Conservation (phyloP, 2,888 invertebrate species). For the Aelia acuminata region DNA sequence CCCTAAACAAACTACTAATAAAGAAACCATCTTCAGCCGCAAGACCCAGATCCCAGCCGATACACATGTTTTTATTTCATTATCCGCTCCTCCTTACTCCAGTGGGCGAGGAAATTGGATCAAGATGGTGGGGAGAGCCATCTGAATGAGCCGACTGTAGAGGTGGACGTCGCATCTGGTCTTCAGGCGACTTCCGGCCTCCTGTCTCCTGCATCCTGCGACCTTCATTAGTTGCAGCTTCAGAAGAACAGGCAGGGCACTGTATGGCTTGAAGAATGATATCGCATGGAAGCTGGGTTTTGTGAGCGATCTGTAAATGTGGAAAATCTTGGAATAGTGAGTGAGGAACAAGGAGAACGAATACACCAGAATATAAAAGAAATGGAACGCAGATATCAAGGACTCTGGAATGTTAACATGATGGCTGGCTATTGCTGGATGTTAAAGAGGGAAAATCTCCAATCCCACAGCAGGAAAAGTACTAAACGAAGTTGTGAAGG, state of each 20-base stretch:
- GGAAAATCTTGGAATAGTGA: too few species aligned
- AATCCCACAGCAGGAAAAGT: too few species aligned
- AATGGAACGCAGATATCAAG: too few species aligned
- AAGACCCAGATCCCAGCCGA: not conserved
- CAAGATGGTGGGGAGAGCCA: not conserved
- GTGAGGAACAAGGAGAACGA: too few species aligned
- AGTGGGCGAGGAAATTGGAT: not conserved
- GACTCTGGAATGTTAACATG: too few species aligned
- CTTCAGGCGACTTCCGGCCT: not conserved
- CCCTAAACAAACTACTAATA: not conserved
- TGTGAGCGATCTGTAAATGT: too few species aligned
- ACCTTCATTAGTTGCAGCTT: not conserved
- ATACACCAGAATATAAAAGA: too few species aligned
- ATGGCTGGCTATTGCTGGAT: too few species aligned
- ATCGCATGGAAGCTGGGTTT: not conserved
- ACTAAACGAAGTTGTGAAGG: too few species aligned
- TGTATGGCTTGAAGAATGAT: not conserved
- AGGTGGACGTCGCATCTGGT: not conserved
- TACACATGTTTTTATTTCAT: slow-evolving; percentile 2
- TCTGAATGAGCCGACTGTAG: not conserved
- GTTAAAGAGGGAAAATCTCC: too few species aligned
- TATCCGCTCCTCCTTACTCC: not conserved
- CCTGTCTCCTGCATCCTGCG: not conserved
- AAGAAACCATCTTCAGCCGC: not conserved
- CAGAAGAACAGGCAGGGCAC: not conserved